Conservation (phyloP, 92 coral and sea anemone species). For the Metridium senile region DNA sequence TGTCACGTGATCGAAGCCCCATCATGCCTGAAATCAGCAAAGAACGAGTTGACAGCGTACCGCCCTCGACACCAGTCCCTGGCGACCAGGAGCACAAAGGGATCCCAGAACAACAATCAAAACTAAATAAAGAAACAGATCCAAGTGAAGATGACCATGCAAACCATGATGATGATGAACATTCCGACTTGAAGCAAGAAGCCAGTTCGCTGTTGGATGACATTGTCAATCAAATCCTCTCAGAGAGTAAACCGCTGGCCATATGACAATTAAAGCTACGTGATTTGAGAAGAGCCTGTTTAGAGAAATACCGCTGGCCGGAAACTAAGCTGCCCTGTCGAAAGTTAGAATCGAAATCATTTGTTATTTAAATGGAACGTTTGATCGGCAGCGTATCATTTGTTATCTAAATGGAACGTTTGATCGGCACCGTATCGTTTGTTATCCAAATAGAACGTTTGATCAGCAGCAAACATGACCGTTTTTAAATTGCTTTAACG, state of each 20-base stretch:
- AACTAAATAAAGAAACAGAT: neutral
- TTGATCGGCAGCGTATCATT: neutral
- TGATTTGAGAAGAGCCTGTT: conserved; percentile 73
- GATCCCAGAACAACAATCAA: neutral
- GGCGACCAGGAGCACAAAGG: neutral
- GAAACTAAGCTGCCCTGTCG: conserved; percentile 44
- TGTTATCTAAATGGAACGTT: neutral
- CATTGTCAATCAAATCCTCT: conserved; percentile 59
- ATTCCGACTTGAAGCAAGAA: conserved; percentile 16
- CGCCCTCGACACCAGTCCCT: conserved; percentile 43
- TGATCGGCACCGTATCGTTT: neutral
- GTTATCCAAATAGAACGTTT: neutral
- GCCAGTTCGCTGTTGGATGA: conserved; percentile 38
- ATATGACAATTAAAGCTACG: conserved; percentile 86
- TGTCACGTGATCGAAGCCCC: neutral
- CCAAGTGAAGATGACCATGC: neutral
- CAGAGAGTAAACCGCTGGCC: conserved; percentile 46
- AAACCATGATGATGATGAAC: neutral
- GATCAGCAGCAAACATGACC: no score
- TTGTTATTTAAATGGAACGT: neutral
- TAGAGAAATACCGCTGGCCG: conserved; percentile 75
- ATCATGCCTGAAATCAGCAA: neutral
- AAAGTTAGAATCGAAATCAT: neutral
- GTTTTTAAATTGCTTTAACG: no score
- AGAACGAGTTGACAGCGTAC: conserved; percentile 32